Conservation (phyloP, 2,113 vertebrate species). For the Xiphophorus maculatus region DNA sequence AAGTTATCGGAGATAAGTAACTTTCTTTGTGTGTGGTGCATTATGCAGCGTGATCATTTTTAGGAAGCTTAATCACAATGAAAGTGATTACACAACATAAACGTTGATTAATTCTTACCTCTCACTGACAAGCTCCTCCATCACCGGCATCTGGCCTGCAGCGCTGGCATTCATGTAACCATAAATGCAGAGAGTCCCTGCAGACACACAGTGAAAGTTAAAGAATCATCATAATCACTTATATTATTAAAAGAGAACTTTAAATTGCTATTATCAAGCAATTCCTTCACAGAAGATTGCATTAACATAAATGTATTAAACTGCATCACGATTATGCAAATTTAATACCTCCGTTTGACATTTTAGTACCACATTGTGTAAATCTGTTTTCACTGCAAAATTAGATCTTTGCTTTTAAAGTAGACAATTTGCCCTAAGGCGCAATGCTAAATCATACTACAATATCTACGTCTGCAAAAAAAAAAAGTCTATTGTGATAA, state of each 20-base stretch:
- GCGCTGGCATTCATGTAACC: slow-evolving; percentile 84
- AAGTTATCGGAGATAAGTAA: background rate
- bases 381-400: background rate
- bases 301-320: slow-evolving; percentile 42
- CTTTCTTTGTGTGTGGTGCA: slow-evolving; percentile 3
- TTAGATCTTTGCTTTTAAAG: background rate
- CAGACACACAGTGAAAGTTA: slow-evolving; percentile 31
- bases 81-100: background rate
- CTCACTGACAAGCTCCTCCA: slow-evolving; percentile 94
- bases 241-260: slow-evolving; percentile 20
- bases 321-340: slow-evolving; percentile 10
- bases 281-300: slow-evolving; percentile 19
- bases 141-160: slow-evolving; percentile 90
- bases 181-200: slow-evolving; percentile 80
- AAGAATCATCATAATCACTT: slow-evolving; percentile 14
- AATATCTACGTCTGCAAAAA: background rate
- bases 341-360: slow-evolving; percentile 27
- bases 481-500: background rate
- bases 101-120: slow-evolving; percentile 81
- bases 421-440: background rate
- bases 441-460: background rate
- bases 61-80: slow-evolving; percentile 7
- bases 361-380: background rate
- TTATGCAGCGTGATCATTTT: background rate
- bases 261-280: slow-evolving; percentile 19